These are phyloP conservation scores for Gari tellinella DNA, from an alignment of 2,888 invertebrate species.

Conservation along the genomic window DNA sequence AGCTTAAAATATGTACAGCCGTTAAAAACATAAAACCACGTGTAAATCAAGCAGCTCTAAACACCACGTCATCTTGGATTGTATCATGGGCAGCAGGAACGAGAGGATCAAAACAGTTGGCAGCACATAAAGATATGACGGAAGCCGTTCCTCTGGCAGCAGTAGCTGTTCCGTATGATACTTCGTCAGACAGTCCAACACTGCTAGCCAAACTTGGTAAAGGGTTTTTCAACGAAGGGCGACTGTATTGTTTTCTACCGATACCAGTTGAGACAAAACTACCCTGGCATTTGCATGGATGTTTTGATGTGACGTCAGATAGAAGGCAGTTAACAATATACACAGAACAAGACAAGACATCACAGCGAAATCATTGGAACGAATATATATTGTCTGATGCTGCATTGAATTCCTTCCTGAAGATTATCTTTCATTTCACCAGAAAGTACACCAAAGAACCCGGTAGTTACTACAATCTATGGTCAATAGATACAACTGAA, in stretches of 20 bases:
- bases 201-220: background rate
- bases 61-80: conserved; percentile 15
- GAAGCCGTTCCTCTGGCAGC: conserved; percentile 68
- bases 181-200: background rate
- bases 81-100: conserved; percentile 43
- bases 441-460: background rate
- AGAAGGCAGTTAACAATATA: conserved; percentile 68
- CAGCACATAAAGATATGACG: background rate
- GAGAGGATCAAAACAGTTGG: conserved; percentile 6
- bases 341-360: conserved; percentile 75
- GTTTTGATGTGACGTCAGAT: conserved; percentile 78
- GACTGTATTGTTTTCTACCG: conserved; percentile 74
- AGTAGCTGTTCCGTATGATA: conserved; percentile 67
- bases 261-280: conserved; percentile 73
- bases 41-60: background rate
- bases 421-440: conserved; percentile 29
- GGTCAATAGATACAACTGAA: conserved; percentile 1
- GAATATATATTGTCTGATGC: conserved; percentile 49
- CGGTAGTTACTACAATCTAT: background rate
- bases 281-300: conserved; percentile 79
- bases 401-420: conserved; percentile 43
- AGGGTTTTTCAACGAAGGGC: too few species aligned
- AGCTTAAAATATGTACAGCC: too few species aligned
- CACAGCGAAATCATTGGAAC: conserved; percentile 49
- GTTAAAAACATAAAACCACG: too few species aligned